Evolutionary conservation across 2,113 vertebrate genomes (phyloP).

Genomic region (Nansenia antarctica): DNA sequence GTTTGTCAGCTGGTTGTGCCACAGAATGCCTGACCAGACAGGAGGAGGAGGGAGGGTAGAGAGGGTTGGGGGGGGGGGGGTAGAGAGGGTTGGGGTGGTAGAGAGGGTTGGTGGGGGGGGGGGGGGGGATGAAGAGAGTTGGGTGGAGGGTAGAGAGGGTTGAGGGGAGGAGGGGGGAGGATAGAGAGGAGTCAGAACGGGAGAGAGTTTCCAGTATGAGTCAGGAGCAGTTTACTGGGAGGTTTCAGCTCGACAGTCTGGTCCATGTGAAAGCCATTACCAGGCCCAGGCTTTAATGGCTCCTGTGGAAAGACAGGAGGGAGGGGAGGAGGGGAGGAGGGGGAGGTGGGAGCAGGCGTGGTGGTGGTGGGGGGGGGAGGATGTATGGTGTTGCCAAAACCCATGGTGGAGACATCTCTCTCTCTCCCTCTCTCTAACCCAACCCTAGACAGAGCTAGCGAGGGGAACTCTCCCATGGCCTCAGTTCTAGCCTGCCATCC

Average conservation of each 20-base stretch:
- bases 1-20: constrained; percentile 3
- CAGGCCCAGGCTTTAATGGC: constrained; percentile 57
- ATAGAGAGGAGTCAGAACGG: constrained; percentile 18
- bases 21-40: neutral
- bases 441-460: constrained; percentile 25
- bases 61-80: neutral
- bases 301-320: constrained; percentile 62
- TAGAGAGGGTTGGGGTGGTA: neutral
- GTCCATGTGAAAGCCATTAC: constrained; percentile 70
- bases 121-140: neutral
- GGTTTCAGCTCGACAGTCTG: too few species aligned
- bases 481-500: constrained; percentile 18
- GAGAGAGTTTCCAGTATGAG: constrained; percentile 47
- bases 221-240: constrained; percentile 50
- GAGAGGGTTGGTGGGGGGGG: neutral
- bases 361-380: constrained; percentile 60
- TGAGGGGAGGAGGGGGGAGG: neutral
- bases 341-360: too few species aligned
- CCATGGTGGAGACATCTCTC: constrained; percentile 33
- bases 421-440: constrained; percentile 19
- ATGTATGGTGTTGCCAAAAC: constrained; percentile 24
- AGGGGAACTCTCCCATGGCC: constrained; percentile 43
- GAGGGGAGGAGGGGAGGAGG: constrained; percentile 62
- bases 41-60: neutral
- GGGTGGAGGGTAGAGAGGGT: too few species aligned